phyloP scores from a whole-genome alignment of 2,797 vertebrate species.

The Amazona finschi region DNA sequence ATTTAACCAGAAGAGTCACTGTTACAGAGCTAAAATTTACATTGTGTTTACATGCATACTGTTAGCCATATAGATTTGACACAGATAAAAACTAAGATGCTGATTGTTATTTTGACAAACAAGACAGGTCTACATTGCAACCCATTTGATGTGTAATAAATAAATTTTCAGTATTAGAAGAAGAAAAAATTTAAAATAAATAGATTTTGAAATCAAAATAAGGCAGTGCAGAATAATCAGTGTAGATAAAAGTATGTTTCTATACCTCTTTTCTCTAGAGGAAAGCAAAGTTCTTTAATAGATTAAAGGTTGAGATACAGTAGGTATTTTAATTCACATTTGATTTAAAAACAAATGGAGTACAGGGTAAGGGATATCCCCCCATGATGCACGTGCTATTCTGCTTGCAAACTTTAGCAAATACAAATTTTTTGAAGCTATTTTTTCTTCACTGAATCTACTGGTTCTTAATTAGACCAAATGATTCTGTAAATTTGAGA shows the following conservation, averaged over 20 bases:
- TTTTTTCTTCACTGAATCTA: constrained; percentile 42
- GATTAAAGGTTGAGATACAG: constrained; percentile 20
- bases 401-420: constrained; percentile 40
- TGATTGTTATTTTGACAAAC: constrained; percentile 59
- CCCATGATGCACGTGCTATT: constrained; percentile 23
- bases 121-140: constrained; percentile 64
- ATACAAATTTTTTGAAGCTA: constrained; percentile 47
- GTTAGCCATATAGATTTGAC: constrained; percentile 59
- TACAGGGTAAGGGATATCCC: constrained; percentile 48
- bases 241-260: constrained; percentile 28
- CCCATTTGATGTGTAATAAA: constrained; percentile 31
- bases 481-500: neutral
- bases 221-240: constrained; percentile 33
- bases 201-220: constrained; percentile 44
- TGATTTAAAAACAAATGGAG: constrained; percentile 39
- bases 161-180: constrained; percentile 45
- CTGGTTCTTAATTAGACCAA: constrained; percentile 19
- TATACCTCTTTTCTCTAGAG: constrained; percentile 16
- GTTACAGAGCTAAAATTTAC: constrained; percentile 56
- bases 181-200: constrained; percentile 53
- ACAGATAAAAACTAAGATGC: constrained; percentile 59
- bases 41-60: constrained; percentile 51
- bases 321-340: constrained; percentile 38
- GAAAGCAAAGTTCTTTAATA: constrained; percentile 22
- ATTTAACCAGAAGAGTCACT: constrained; percentile 41